Base-by-base conservation (phyloP, 2,888 invertebrate genomes). In the Chrysopilus asiliformis region DNA sequence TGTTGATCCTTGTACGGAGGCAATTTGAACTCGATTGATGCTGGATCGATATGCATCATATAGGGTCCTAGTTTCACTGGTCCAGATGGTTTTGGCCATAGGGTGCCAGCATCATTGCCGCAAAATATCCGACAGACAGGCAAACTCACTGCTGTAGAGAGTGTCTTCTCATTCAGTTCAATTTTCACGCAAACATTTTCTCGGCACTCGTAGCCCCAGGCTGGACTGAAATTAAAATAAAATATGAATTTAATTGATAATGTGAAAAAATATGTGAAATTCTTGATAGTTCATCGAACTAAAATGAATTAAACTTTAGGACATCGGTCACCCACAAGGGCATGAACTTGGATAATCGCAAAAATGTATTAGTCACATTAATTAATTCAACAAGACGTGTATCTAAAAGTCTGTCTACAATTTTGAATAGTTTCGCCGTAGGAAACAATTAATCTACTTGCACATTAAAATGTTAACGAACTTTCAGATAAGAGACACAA, bases 121-220 rank as follows among this genome's bases (percentile, higher is more conserved):
- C 70, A 70, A 45, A 67, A 66, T 27, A 69, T 49, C 38, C 68
- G 58, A 44, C 70, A 70, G 2, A 68, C 66, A 26, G 60, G 59
- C 15, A 68, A 46, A 41, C 63, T 61, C 3, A 64, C 55, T 3
- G 63, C 58, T 27, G 48, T 55, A 7, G 50, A 45, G 17, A 53
- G 56, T 38, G 57, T 61, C 4, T 47, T 36, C 42, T 57, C 52
- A 27, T 47, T 51, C 8, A 64, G 39, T 40, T 57, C 55, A 9
- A 57, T 49, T 48, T 59, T 61, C 13, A 52, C 43, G 32, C 63
- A 64, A 19, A 49, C 45, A 14, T 49, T 55, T 17, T 45, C 41
- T 1, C 38, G 47, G 34, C 63, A 63, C 38, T 59, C 54, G 34
- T 60, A 61, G 10, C 60, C 58, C 43, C 58, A 61, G 20, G 60